Percentiles rank a stretch among this genome's conserved stretches.
Evolutionary conservation across 2,113 vertebrate species (phyloP).

Genomic region (Prionailurus viverrinus): DNA sequence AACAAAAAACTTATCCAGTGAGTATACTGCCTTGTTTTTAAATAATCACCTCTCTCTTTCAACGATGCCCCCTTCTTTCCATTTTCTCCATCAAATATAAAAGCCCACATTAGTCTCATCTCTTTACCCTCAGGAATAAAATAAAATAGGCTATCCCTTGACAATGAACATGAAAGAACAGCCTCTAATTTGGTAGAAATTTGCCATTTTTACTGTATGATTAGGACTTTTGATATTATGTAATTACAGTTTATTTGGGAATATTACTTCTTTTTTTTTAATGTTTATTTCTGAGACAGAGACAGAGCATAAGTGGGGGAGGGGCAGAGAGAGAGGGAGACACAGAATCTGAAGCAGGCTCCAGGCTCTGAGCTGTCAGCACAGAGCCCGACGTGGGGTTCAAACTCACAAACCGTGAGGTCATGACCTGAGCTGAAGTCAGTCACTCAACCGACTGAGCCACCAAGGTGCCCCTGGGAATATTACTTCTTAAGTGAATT

Average conservation of each 20-base stretch:
- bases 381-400: too few relatives aligned
- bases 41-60: slow-evolving; percentile 23
- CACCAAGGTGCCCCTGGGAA: too few relatives aligned
- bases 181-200: slow-evolving; percentile 43
- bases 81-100: slow-evolving; percentile 36
- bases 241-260: neutral
- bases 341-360: too few relatives aligned
- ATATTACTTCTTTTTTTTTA: neutral
- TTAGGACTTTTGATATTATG: neutral
- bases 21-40: slow-evolving; percentile 35
- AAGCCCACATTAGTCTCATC: neutral
- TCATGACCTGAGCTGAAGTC: too few relatives aligned
- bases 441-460: too few relatives aligned
- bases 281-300: too few relatives aligned
- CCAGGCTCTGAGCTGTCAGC: too few relatives aligned
- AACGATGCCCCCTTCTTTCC: neutral
- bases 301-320: too few relatives aligned
- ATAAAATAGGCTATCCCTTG: neutral
- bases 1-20: slow-evolving; percentile 8
- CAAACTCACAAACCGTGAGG: too few relatives aligned
- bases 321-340: too few relatives aligned
- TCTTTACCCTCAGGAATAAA: neutral
- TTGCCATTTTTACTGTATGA: neutral
- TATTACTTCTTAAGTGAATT: slow-evolving; percentile 23
- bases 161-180: neutral